A percentile compares a stretch with the other conserved stretches of the same genome.
Evolutionary conservation across 1,140 invertebrate species (phyloP).

Genomic region (Drosophila sulfurigaster): DNA sequence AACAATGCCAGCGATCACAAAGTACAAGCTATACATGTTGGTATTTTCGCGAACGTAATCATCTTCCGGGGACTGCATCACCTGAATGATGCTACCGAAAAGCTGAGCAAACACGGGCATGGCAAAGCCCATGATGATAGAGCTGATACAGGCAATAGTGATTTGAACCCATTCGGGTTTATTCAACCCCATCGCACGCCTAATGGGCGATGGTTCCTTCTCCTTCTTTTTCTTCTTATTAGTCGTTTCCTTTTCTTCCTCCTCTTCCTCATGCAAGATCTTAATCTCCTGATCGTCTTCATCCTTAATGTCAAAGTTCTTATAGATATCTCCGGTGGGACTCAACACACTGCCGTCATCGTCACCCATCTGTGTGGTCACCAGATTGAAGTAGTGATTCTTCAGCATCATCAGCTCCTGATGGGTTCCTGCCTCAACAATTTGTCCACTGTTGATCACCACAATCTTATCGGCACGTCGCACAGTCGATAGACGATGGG

Average conservation of each 20-base stretch:
- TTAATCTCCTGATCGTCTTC: constrained; percentile 76
- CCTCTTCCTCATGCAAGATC: constrained; percentile 51
- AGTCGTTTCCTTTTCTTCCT: not conserved
- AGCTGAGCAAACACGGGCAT: constrained; percentile 92
- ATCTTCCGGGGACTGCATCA: constrained; percentile 85
- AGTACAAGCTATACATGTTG: constrained; percentile 87
- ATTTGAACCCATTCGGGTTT: constrained; percentile 90
- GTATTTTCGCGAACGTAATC: constrained; percentile 86
- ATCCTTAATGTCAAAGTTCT: constrained; percentile 73
- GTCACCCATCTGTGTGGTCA: constrained; percentile 86
- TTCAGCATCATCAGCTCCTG: constrained; percentile 89
- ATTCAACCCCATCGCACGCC: constrained; percentile 89
- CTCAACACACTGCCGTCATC: constrained; percentile 59
- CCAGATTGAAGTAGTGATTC: constrained; percentile 92
- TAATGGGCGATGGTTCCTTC: constrained; percentile 79
- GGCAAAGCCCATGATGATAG: constrained; percentile 89
- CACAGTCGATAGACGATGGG: constrained; percentile 93
- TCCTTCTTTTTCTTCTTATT: constrained; percentile 56
- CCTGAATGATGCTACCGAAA: constrained; percentile 91
- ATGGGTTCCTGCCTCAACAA: constrained; percentile 91
- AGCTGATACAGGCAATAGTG: constrained; percentile 88
- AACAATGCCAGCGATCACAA: constrained; percentile 88
- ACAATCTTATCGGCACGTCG: constrained; percentile 92
- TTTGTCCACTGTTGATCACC: constrained; percentile 89
- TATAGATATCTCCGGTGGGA: constrained; percentile 63